Base-by-base conservation (phyloP, 2,888 invertebrate genomes). In the Antitype chi region DNA sequence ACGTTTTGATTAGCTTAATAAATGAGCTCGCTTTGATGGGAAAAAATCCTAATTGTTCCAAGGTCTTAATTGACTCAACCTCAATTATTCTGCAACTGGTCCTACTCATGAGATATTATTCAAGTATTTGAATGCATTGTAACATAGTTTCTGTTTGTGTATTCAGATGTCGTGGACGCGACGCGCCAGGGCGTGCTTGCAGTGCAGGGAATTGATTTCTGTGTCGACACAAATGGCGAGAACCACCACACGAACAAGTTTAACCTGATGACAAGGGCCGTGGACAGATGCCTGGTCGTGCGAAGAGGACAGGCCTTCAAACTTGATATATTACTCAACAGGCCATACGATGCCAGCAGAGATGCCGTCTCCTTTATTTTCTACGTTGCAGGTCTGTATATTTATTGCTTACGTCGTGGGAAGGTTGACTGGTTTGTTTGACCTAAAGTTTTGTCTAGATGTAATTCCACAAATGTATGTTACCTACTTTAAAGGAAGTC, bases 341-440 rank as follows among this genome's bases (percentile, higher is more conserved):
- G 98, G 70, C 97, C 98, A 23, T 99, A 98, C 93, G 97, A 98
- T 88, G 97, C 97, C 32, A 97, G 96, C 25, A 97, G 96, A 90
- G 99, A 99, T 94, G 98, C 98, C 13, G 96, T 99, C 64, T 98
- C 98, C 59, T 98, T 99, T 88, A 98, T 99, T 76, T 99, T 99
- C 91, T 98, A 98, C 69, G 97, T 98, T 38, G 97, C 97, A 90
- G 98, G 98, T 97, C 94, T 86, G 92, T 85, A 64, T 38, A 28
- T 53, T 57, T 64, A 47, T 59, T 76, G 13, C n/a, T 57, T 17
- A 32, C 32, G 38, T 23, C 25, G 55, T 47, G 57, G 25, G 32
- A 49, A 59, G 7, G 17, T 15, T 23, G 7, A 52, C 79, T 52
- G 55, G 38, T 64, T 66, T 59, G 13, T 9, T 23, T 32, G 68